These are phyloP conservation scores for Phyto melanocephala DNA, from an alignment of 2,888 invertebrate genomes.

Conservation along the genomic window DNA sequence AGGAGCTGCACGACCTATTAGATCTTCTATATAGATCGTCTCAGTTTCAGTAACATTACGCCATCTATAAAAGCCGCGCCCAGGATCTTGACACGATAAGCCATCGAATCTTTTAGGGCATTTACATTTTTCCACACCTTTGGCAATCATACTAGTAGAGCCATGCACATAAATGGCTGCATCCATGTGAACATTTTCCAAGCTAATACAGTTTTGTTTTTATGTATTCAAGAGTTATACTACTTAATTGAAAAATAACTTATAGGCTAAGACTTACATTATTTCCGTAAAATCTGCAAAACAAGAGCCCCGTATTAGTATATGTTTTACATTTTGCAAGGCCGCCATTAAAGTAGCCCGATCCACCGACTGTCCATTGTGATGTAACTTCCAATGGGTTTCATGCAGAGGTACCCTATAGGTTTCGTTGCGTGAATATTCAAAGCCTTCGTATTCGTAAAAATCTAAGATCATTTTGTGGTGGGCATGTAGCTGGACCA, in stretches of 20 bases:
- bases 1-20: slow-evolving; percentile 88
- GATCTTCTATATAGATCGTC: slow-evolving; percentile 85
- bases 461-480: slow-evolving; percentile 87
- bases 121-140: slow-evolving; percentile 91
- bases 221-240: too few relatives aligned
- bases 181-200: slow-evolving; percentile 90
- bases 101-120: slow-evolving; percentile 91
- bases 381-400: slow-evolving; percentile 84
- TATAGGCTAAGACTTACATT: slow-evolving; percentile 78
- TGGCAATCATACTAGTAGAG: slow-evolving; percentile 84
- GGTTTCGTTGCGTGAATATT: slow-evolving; percentile 80
- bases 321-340: slow-evolving; percentile 89
- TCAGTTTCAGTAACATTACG: slow-evolving; percentile 81
- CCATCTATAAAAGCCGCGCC: slow-evolving; percentile 89
- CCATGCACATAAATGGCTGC: slow-evolving; percentile 86
- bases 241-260: neutral
- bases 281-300: slow-evolving; percentile 82
- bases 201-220: slow-evolving; percentile 77
- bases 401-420: slow-evolving; percentile 85
- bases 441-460: slow-evolving; percentile 80
- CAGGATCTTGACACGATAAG: slow-evolving; percentile 94
- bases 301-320: slow-evolving; percentile 87
- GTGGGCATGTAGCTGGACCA: slow-evolving; percentile 90
- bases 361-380: slow-evolving; percentile 81
- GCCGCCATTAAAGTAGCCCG: slow-evolving; percentile 93